Percentiles rank a stretch among this genome's conserved stretches.
phyloP scores from a whole-genome alignment of 2,797 vertebrate species.

The Lithobates sylvaticus region DNA sequence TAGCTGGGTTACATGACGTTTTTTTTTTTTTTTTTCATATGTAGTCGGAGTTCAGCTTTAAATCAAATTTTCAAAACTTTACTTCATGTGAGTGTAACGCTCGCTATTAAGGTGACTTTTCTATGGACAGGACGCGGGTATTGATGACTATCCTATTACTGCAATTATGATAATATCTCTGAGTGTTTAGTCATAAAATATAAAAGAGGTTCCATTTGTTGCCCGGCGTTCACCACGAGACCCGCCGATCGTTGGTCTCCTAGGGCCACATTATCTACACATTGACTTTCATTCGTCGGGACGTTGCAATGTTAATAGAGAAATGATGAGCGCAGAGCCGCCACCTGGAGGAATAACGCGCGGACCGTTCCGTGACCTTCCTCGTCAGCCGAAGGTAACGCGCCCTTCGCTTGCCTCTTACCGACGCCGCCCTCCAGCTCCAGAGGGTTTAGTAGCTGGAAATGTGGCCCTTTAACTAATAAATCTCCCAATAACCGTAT shows the following conservation, averaged over 20 bases:
- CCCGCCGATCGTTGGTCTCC: conserved; percentile 19
- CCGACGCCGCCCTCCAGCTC: no score
- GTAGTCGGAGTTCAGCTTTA: no score
- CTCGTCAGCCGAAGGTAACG: not conserved
- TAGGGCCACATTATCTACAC: conserved; percentile 1
- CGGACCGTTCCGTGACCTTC: not conserved
- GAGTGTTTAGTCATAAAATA: conserved; percentile 3
- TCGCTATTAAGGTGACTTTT: not conserved
- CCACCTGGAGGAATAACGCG: not conserved
- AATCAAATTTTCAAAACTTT: no score
- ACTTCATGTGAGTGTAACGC: not conserved
- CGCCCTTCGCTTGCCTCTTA: not conserved
- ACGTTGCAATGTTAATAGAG: conserved; percentile 23
- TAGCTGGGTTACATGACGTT: no score
- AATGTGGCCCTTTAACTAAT: no score
- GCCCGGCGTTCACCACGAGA: not conserved
- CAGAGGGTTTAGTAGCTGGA: no score
- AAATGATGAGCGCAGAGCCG: not conserved
- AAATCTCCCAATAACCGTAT: no score
- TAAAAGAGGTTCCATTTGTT: conserved; percentile 10
- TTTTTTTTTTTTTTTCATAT: no score
- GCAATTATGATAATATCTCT: conserved; percentile 13
- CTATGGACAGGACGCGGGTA: not conserved
- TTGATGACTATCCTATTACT: conserved; percentile 1
- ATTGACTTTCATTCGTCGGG: conserved; percentile 32